Percentiles rank a stretch among this genome's conserved stretches.
These are phyloP conservation scores for Rhopilema esculentum DNA, from an alignment of 30 jellyfish, hydroid and myxozoan genomes.

Conservation along the genomic window DNA sequence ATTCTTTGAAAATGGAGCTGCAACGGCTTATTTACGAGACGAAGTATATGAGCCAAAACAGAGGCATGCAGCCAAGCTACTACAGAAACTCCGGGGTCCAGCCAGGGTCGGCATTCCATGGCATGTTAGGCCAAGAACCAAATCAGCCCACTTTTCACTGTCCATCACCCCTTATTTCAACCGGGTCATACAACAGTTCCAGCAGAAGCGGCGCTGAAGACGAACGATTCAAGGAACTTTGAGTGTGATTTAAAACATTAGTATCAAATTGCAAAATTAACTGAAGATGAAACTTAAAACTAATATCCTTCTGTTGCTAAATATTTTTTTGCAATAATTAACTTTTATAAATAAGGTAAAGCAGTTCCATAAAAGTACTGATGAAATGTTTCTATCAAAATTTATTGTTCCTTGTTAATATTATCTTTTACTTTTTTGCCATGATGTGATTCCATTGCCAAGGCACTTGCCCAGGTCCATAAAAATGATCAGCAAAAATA, in stretches of 20 bases:
- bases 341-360: background rate
- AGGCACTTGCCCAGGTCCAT: slow-evolving; percentile 70
- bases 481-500: slow-evolving; percentile 50
- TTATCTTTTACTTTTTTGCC: slow-evolving; percentile 15
- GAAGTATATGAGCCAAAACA: slow-evolving; percentile 20
- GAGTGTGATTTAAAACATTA: background rate
- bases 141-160: background rate
- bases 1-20: slow-evolving; percentile 16
- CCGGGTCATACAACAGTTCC: slow-evolving; percentile 8
- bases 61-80: slow-evolving; percentile 35
- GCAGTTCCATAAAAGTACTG: background rate
- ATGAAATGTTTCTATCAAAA: background rate
- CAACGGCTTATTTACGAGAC: slow-evolving; percentile 33
- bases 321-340: background rate
- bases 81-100: slow-evolving; percentile 3
- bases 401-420: background rate
- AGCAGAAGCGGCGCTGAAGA: slow-evolving; percentile 8
- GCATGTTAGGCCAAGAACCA: background rate
- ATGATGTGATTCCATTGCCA: slow-evolving; percentile 65
- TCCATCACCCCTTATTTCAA: slow-evolving; percentile 6
- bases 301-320: background rate
- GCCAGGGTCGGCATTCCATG: background rate
- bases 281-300: slow-evolving; percentile 7
- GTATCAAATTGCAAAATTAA: background rate
- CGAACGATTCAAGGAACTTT: background rate